phyloP scores from a whole-genome alignment of 2,888 invertebrate species.

The Amphimallon solstitiale region DNA sequence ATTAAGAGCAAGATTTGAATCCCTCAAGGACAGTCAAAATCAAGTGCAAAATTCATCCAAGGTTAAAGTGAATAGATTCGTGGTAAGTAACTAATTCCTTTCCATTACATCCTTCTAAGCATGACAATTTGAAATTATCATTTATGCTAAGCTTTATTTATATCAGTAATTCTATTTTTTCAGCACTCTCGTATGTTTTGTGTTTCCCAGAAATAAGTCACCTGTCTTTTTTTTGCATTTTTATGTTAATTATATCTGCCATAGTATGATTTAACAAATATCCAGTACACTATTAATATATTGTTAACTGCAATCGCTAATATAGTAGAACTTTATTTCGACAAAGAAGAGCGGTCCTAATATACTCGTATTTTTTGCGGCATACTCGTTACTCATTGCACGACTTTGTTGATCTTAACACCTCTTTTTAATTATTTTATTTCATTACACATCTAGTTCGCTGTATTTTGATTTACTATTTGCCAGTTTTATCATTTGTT shows the following conservation, averaged over 20 bases:
- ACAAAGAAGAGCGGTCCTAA: too few species aligned
- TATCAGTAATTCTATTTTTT: neutral
- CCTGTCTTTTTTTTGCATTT: neutral
- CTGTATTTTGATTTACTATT: neutral
- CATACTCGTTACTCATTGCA: too few species aligned
- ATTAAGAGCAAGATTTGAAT: conserved; percentile 88
- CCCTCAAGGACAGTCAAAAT: conserved; percentile 72
- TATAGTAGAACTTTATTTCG: too few species aligned
- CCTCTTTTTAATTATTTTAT: neutral
- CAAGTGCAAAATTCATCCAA: conserved; percentile 67
- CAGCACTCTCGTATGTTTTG: neutral
- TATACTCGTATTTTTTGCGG: too few species aligned
- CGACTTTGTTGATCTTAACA: too few species aligned
- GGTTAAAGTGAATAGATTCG: conserved; percentile 89
- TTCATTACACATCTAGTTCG: neutral
- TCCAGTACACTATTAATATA: too few species aligned
- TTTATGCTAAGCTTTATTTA: conserved; percentile 17
- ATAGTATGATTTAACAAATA: too few species aligned
- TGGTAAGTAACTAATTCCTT: conserved; percentile 72
- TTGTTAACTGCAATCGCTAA: too few species aligned
- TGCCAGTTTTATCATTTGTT: conserved; percentile 2
- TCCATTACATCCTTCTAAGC: neutral
- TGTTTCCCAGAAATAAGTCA: neutral
- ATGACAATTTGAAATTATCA: conserved; percentile 2
- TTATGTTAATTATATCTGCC: too few species aligned